Percentiles rank a stretch among this genome's conserved stretches.
phyloP scores from a whole-genome alignment of 2,888 invertebrate genomes.

The Timema podura region DNA sequence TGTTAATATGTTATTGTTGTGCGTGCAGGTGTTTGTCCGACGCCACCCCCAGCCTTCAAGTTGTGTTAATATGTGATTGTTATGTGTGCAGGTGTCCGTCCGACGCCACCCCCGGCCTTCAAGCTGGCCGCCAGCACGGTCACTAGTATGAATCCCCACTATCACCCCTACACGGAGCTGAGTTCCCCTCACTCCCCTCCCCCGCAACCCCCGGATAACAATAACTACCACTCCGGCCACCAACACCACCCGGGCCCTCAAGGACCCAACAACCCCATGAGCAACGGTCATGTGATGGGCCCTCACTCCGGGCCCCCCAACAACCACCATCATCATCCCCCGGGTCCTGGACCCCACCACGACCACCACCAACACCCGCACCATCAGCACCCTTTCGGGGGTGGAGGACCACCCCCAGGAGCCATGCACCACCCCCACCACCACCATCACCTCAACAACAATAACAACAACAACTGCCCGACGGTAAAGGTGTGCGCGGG shows the following conservation, averaged over 20 bases:
- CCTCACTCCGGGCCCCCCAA: slow-evolving; percentile 21
- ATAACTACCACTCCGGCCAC: slow-evolving; percentile 54
- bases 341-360: slow-evolving; percentile 48
- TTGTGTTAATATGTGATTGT: neutral
- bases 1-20: no score
- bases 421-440: slow-evolving; percentile 26
- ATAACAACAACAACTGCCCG: slow-evolving; percentile 28
- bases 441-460: slow-evolving; percentile 29
- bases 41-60: no score
- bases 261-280: slow-evolving; percentile 35
- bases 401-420: slow-evolving; percentile 17
- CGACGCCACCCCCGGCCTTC: slow-evolving; percentile 50
- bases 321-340: slow-evolving; percentile 31
- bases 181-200: slow-evolving; percentile 65
- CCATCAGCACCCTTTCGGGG: slow-evolving; percentile 37
- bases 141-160: slow-evolving; percentile 87
- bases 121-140: slow-evolving; percentile 83
- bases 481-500: slow-evolving; percentile 78
- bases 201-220: slow-evolving; percentile 56
- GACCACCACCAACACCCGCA: slow-evolving; percentile 54
- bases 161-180: slow-evolving; percentile 79
- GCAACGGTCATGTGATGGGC: slow-evolving; percentile 33
- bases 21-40: no score
- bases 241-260: slow-evolving; percentile 43
- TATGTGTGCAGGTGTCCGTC: neutral